Base-by-base conservation (phyloP, 1,140 invertebrate genomes). In the Zophobas morio region DNA sequence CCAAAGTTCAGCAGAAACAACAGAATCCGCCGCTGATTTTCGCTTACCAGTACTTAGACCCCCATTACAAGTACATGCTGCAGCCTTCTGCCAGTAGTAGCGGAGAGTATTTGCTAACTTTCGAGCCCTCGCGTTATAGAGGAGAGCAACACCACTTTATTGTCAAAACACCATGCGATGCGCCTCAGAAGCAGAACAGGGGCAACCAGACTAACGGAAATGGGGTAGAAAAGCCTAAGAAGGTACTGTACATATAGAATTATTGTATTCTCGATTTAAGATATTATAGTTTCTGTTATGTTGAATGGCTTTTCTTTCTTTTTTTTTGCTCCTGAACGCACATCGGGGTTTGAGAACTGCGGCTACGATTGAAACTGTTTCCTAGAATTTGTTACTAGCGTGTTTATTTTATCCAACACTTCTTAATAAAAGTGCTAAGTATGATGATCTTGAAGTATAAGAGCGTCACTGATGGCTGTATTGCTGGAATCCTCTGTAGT, bases 31-130 rank as follows among this genome's bases (percentile, higher is more conserved):
- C 89, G 39, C 89, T 92, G 60, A 87, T 90, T 79, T 88, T 93
- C 77, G 90, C 91, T 81, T 93, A 93, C 82, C 92, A 93, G 76
- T 93, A 93, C 85, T 84, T 93, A 71, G 92, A 93, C 84, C 90
- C 91, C 1, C 88, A 89, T 46, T 92, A 92, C 81, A 88, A 91
- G 34, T 93, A 93, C 81, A 88, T 93, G 57, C 87, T 93, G 70
- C 90, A 92, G 70, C 90, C 90, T 1, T 87, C 87, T 1, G 88
- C 87, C 39, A 86, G 88, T 49, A 88, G 89, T 8, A 91, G 89
- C 60, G 90, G 91, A 0, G 92, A 93, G 77, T 93, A 93, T 80
- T 88, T 93, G 0, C 90, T 94, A 20, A 90, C 91, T 1, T 89
- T 92, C 1, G 90, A 90, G 2, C 90, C 92, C 2, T 90, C 91